Base-by-base conservation (phyloP, 2,113 vertebrate species). In the Corydoras sp. region DNA sequence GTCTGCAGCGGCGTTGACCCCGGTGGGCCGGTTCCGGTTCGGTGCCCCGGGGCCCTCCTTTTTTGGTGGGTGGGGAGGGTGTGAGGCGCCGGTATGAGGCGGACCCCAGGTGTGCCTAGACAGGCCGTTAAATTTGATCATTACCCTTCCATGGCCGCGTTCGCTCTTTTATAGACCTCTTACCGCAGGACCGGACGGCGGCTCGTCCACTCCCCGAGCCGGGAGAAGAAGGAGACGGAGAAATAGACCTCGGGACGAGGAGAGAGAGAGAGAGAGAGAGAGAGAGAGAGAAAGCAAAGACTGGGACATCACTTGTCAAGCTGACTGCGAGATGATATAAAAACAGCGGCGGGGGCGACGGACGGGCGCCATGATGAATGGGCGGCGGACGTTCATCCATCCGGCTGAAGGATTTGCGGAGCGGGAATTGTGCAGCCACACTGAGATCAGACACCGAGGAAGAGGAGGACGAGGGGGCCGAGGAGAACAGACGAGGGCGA, bases 71-170 rank as follows among this genome's bases (percentile, higher is more conserved):
- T 68, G 61, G 62, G 64, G 65, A 67, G 69, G 73, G 76, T 81
- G 79, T 77, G 75, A 77, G 73, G 77, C 80, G 56, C 76, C 18
- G 43, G 75, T 65, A n/a, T n/a, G 67, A 65, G 51, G 75, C 73
- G 83, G 89, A 89, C 87, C 88, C 83, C 88, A 90, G 88, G 90
- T 91, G 89, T 84, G 81, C 77, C 76, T 77, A 82, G 84, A 85
- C 85, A 83, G 88, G 86, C 90, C 88, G 88, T 90, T 90, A 88
- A 89, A 90, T 90, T 90, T 90, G 87, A 90, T 90, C 89, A 91
- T 91, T 90, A 89, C 86, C 86, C 86, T 88, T 88, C 88, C 86
- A 87, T 88, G 79, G 79, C 80, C 56, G 56, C 84, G 85, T 86
- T 85, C 84, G 77, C 85, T 89, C n/a, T 89, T 91, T 89, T 90